Base-by-base conservation (phyloP, 2,113 vertebrate species). In the Potamarius usumacintae region DNA sequence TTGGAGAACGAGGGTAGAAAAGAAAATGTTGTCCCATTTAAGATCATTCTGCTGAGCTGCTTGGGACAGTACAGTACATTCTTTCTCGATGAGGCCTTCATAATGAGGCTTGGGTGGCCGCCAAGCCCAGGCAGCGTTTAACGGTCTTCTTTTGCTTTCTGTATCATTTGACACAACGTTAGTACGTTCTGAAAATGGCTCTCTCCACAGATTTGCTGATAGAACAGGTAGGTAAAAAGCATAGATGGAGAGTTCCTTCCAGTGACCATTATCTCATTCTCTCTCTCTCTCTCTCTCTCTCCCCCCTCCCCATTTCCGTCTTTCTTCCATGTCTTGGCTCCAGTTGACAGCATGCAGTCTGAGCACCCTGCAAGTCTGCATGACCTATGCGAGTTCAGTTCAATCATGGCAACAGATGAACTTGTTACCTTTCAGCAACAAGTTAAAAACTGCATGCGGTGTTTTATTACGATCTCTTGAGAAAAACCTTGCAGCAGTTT, bases 381-480 rank as follows among this genome's bases (percentile, higher is more conserved):
- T 96, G 95, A 96, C 95, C 95, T 96, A 95, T 93, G 95, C 94
- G 94, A 94, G 94, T 94, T 93, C 89, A 93, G 91, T 91, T 89
- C 90, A 93, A 93, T 93, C 90, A 85, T 80, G 91, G 85, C 90
- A 90, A 86, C 27, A 62, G 30, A 86, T 77, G 65, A 90, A 83
- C 87, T 42, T 42, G 42, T 42, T 57, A 78, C 53, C 79, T 86
- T 76, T 92, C 91, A 92, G 92, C 88, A 89, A 90, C 87, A 92
- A 92, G 92, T 90, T 91, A 89, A 90, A 89, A 90, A 89, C 86
- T 87, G 83, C 92, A 89, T 89, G 58, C 42, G 2, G 20, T 20
- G 14, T 30, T 25, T 71, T 86, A 69, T 82, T 11, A 22, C 4
- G 22, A 22, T 30, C 78, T 58, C 27, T 62, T 48, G 52, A 53